Percentiles rank a stretch among this genome's conserved stretches.
phyloP scores from a whole-genome alignment of 2,888 invertebrate genomes.

The Drosophila melanosoma region DNA sequence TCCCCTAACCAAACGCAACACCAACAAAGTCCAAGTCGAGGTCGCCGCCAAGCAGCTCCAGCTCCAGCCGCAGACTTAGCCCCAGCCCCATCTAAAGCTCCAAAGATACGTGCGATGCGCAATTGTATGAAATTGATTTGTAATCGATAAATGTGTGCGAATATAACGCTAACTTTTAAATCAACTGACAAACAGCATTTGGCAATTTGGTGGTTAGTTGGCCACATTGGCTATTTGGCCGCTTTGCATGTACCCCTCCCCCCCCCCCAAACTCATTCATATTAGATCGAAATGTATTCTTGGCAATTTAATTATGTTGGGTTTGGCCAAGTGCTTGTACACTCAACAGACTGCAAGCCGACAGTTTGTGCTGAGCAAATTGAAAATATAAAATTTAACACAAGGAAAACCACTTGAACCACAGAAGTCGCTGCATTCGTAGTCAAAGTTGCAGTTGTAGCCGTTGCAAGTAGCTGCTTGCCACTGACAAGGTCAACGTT shows the following conservation, averaged over 20 bases:
- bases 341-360: conserved; percentile 16
- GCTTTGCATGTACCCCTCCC: conserved; percentile 27
- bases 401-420: conserved; percentile 83
- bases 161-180: conserved; percentile 68
- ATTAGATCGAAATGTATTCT: conserved; percentile 47
- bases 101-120: conserved; percentile 72
- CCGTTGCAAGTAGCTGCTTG: conserved; percentile 37
- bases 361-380: conserved; percentile 49
- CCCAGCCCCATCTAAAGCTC: background rate
- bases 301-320: conserved; percentile 61
- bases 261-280: background rate
- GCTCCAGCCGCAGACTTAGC: background rate
- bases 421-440: conserved; percentile 42
- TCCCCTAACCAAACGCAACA: conserved; percentile 19
- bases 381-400: conserved; percentile 80
- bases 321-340: conserved; percentile 16
- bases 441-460: conserved; percentile 36
- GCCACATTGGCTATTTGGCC: conserved; percentile 16
- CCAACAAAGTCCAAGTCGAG: conserved; percentile 52
- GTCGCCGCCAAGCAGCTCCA: conserved; percentile 35
- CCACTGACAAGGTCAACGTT: conserved; percentile 73
- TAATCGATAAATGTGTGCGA: conserved; percentile 78
- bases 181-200: conserved; percentile 54
- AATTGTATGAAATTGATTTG: conserved; percentile 76
- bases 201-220: conserved; percentile 27